Conservation (phyloP, 2,888 invertebrate genomes). For the Corbicula japonica region DNA sequence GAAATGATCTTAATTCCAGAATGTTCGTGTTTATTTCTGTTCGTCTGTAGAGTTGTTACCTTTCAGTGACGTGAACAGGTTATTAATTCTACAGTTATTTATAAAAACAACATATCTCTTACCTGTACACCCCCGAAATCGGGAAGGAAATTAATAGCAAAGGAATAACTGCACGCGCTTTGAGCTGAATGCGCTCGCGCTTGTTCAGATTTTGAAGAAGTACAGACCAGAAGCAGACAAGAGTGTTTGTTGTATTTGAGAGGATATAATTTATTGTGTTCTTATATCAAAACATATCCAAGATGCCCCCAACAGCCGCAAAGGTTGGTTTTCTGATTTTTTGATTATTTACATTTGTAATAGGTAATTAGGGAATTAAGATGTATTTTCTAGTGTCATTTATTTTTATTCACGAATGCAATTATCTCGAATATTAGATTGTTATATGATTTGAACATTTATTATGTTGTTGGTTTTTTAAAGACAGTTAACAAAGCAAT, state of each 20-base stretch:
- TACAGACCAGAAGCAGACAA: slow-evolving; percentile 24
- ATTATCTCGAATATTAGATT: no score
- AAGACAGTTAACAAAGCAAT: no score
- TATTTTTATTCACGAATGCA: no score
- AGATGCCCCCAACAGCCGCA: slow-evolving; percentile 50
- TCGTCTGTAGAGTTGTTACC: slow-evolving; percentile 13
- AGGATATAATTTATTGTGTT: slow-evolving; percentile 27
- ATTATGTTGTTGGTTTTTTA: no score
- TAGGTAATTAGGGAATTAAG: no score
- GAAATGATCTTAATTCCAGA: background rate
- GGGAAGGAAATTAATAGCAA: slow-evolving; percentile 5
- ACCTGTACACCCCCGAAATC: slow-evolving; percentile 36
- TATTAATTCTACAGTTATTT: slow-evolving; percentile 21
- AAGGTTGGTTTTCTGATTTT: no score
- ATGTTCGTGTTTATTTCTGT: slow-evolving; percentile 19
- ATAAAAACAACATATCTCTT: slow-evolving; percentile 10
- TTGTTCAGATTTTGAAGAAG: slow-evolving; percentile 18
- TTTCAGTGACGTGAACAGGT: slow-evolving; percentile 21
- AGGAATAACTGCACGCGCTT: slow-evolving; percentile 5
- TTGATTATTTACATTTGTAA: no score
- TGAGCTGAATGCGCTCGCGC: slow-evolving; percentile 1
- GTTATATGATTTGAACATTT: no score
- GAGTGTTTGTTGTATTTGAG: slow-evolving; percentile 9
- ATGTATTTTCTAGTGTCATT: no score
- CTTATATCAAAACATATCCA: slow-evolving; percentile 43